phyloP scores from a whole-genome alignment of 2,113 vertebrate species.

The Sterna hirundo region DNA sequence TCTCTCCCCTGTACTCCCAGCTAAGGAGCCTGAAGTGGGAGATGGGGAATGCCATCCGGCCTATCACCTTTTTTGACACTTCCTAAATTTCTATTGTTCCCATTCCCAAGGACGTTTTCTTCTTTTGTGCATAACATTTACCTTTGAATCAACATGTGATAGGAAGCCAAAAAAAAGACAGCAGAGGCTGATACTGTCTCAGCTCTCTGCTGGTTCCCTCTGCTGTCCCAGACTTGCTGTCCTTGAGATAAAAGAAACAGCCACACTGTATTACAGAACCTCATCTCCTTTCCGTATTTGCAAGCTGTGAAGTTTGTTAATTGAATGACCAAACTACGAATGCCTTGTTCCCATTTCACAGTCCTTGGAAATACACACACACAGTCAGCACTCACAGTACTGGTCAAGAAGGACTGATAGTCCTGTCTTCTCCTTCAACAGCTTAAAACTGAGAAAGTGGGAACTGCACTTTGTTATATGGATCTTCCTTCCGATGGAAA shows the following conservation, averaged over 20 bases:
- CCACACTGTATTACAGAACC: not conserved
- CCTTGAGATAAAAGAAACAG: not conserved
- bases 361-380: not conserved
- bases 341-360: not conserved
- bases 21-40: not conserved
- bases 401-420: not conserved
- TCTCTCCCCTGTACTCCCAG: not conserved
- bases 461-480: not conserved
- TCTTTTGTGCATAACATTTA: not conserved
- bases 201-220: not conserved
- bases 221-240: not conserved
- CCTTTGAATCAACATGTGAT: not conserved
- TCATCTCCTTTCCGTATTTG: not conserved
- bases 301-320: not conserved
- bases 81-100: not conserved
- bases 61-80: not conserved
- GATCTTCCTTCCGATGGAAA: not conserved
- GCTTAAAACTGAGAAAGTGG: not conserved
- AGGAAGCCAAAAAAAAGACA: not conserved
- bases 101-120: not conserved
- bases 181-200: not conserved
- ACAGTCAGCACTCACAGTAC: not conserved
- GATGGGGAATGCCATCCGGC: not conserved
- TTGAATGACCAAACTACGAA: not conserved
- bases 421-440: not conserved